These are phyloP conservation scores for Polymixis lichenea DNA, from an alignment of 2,888 invertebrate genomes.

Conservation along the genomic window DNA sequence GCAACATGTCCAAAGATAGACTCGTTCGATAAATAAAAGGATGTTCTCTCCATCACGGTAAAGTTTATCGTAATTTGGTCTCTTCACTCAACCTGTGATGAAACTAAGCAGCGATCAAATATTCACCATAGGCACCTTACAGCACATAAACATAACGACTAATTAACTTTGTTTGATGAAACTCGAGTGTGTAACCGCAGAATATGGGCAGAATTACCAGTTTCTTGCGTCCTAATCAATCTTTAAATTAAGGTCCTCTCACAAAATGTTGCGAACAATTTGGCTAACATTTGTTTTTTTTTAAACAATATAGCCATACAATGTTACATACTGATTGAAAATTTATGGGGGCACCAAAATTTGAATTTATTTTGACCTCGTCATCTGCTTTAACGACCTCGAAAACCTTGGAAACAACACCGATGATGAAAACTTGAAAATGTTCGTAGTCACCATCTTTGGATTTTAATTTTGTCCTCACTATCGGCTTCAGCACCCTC, in stretches of 20 bases:
- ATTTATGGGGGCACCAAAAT: too few species aligned
- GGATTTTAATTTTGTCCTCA: too few species aligned
- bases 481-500: too few species aligned
- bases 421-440: too few species aligned
- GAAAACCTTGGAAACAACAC: too few species aligned
- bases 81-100: conserved; percentile 2
- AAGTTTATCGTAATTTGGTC: conserved; percentile 28
- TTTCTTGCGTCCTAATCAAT: neutral
- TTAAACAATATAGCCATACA: too few species aligned
- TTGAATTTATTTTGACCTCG: too few species aligned
- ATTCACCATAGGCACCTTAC: conserved; percentile 27
- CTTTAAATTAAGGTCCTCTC: neutral
- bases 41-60: neutral
- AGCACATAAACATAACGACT: conserved; percentile 1
- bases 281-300: too few species aligned
- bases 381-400: too few species aligned
- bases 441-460: too few species aligned
- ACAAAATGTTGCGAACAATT: neutral
- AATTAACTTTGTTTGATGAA: conserved; percentile 31
- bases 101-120: conserved; percentile 32
- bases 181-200: conserved; percentile 9
- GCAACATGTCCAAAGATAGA: neutral
- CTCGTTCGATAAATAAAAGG: conserved; percentile 3
- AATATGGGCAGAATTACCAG: conserved; percentile 9
- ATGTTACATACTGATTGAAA: too few species aligned